These are phyloP conservation scores for Sarcophaga variegata DNA, from an alignment of 2,888 invertebrate genomes.

Conservation along the genomic window DNA sequence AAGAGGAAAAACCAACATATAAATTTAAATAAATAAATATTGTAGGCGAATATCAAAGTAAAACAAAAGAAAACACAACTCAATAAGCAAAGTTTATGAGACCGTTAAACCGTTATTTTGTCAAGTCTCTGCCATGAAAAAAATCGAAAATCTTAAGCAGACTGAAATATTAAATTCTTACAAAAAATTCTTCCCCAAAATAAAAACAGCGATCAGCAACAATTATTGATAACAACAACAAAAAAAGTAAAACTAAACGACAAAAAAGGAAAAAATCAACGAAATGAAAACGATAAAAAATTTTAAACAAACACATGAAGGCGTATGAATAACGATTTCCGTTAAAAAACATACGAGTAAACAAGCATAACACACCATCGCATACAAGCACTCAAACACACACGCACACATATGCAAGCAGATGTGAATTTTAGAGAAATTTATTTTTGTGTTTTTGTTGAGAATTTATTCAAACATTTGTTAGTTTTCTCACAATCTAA, in stretches of 20 bases:
- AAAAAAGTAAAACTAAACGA: neutral
- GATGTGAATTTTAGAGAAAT: neutral
- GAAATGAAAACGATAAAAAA: neutral
- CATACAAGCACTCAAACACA: neutral
- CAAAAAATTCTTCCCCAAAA: neutral
- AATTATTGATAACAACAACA: constrained; percentile 4
- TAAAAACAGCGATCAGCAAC: neutral
- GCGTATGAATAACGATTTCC: constrained; percentile 51
- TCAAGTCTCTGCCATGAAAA: neutral
- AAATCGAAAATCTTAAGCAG: neutral
- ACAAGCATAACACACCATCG: neutral
- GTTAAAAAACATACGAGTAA: constrained; percentile 17
- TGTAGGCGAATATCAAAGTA: constrained; percentile 1
- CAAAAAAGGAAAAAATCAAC: no score
- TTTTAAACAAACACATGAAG: constrained; percentile 13
- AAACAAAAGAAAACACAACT: neutral
- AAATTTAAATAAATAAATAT: neutral
- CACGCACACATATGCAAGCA: neutral
- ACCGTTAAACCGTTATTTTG: neutral
- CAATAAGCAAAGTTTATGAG: no score
- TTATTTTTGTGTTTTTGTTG: neutral
- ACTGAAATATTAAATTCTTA: constrained; percentile 29
- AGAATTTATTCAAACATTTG: constrained; percentile 37
- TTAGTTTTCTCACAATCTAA: constrained; percentile 6
- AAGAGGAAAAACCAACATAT: neutral